Percentiles rank a stretch among this genome's conserved stretches.
phyloP scores from a whole-genome alignment of 2,888 invertebrate genomes.

The Uloborus plumipes region DNA sequence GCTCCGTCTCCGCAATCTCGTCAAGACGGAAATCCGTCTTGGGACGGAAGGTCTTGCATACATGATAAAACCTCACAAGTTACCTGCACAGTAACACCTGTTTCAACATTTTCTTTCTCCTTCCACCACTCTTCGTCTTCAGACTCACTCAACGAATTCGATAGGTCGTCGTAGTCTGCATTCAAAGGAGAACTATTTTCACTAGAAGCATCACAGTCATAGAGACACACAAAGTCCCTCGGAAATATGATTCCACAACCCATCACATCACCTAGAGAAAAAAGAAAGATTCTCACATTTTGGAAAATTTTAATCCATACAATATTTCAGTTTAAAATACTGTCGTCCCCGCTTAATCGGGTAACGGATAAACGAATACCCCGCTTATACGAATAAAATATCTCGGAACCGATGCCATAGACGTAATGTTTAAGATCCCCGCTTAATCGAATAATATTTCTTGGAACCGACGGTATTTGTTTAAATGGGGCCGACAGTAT shows the following conservation, averaged over 20 bases:
- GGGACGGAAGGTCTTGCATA: too few relatives aligned
- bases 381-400: too few relatives aligned
- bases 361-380: too few relatives aligned
- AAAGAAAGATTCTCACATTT: background rate
- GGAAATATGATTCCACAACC: constrained; percentile 75
- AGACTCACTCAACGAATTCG: constrained; percentile 69
- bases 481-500: too few relatives aligned
- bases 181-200: constrained; percentile 67
- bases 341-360: too few relatives aligned
- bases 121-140: constrained; percentile 73
- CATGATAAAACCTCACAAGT: background rate
- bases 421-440: too few relatives aligned
- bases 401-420: too few relatives aligned
- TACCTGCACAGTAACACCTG: constrained; percentile 70
- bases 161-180: constrained; percentile 68
- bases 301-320: background rate
- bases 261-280: constrained; percentile 74
- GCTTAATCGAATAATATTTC: too few relatives aligned
- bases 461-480: too few relatives aligned
- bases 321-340: too few relatives aligned
- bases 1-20: too few relatives aligned
- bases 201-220: constrained; percentile 68
- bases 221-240: constrained; percentile 69
- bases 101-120: constrained; percentile 69
- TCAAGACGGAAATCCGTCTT: too few relatives aligned